phyloP scores from a whole-genome alignment of 2,113 vertebrate species.

The Phalacrocorax carbo region DNA sequence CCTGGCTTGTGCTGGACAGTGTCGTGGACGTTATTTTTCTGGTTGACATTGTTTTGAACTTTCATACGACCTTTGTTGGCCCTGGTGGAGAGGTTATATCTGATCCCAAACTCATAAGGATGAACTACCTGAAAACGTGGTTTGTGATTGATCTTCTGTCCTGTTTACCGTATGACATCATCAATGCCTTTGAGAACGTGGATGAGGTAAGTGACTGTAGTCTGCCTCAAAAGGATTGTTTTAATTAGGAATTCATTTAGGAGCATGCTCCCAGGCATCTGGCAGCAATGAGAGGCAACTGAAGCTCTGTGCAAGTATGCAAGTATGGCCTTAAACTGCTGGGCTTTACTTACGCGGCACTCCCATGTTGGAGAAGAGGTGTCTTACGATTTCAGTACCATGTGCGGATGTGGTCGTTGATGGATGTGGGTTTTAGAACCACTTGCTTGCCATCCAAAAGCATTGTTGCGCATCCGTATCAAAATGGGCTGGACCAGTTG shows the following conservation, averaged over 20 bases:
- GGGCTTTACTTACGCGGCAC: fast-evolving
- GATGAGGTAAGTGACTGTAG: constrained; percentile 84
- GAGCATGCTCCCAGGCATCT: neutral
- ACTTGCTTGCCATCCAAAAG: neutral
- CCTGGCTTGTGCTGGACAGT: constrained; percentile 97
- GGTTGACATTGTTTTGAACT: constrained; percentile 97
- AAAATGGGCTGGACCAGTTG: neutral
- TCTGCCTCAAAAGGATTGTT: neutral
- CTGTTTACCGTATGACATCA: constrained; percentile 99
- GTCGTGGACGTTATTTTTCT: constrained; percentile 97
- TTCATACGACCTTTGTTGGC: constrained; percentile 96
- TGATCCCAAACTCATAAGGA: constrained; percentile 94
- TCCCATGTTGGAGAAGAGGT: neutral
- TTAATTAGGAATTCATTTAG: neutral
- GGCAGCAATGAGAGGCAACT: neutral
- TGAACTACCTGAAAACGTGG: constrained; percentile 99
- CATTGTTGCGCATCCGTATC: fast-evolving
- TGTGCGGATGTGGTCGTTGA: too few species aligned
- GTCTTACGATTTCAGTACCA: neutral
- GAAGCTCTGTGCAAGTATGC: neutral
- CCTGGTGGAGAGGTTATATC: constrained; percentile 98
- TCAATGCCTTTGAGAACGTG: constrained; percentile 99
- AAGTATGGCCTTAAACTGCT: neutral
- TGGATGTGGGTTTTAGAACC: neutral
- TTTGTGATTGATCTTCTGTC: constrained; percentile 97